Base-by-base conservation (phyloP, 1,140 invertebrate species). In the Drosophila elegans region DNA sequence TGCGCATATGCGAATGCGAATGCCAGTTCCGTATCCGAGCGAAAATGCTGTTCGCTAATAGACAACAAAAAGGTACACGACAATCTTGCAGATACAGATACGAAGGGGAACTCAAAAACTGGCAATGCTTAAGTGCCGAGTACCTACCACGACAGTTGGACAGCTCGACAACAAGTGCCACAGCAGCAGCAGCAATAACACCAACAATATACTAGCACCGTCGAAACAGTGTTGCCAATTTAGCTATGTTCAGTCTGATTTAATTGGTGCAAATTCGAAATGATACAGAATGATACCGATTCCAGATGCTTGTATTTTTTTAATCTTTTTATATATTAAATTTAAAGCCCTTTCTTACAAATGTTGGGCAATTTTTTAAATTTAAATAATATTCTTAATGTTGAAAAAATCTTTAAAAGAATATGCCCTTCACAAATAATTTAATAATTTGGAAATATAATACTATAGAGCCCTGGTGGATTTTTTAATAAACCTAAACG, bases 41-140 rank as follows among this genome's bases (percentile, higher is more conserved):
- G 51, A 54, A 71, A 71, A 56, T 16, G 51, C 67, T 63, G 75
- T 61, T 55, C 62, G 74, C 82, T 86, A 88, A 86, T 86, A 86
- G 83, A 83, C 83, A 88, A 88, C 83, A 88, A 89, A 88, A 88
- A 83, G 84, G 79, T 89, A 89, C 60, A 77, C 48, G 74, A 77
- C 74, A 77, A 77, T 77, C 63, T 76, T 39, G 42, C 53, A 77
- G 74, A 75, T 75, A 75, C 73, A 78, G 56, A 85, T 68, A 75
- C 57, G 56, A 72, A 32, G 60, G 59, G 68, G 56, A 61, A 64
- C 51, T 34, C 56, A 53, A 62, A 77, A 64, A 76, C 82, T 85
- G 64, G 61, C 66, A 85, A 64, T 80, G 82, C 82, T 86, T 86
- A 86, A 86, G 84, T 77, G 64, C 62, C 73, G 74, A 75, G 72